Percentiles rank a stretch among this genome's conserved stretches.
phyloP scores from a whole-genome alignment of 2,797 vertebrate genomes.

The Nyctibius grandis region DNA sequence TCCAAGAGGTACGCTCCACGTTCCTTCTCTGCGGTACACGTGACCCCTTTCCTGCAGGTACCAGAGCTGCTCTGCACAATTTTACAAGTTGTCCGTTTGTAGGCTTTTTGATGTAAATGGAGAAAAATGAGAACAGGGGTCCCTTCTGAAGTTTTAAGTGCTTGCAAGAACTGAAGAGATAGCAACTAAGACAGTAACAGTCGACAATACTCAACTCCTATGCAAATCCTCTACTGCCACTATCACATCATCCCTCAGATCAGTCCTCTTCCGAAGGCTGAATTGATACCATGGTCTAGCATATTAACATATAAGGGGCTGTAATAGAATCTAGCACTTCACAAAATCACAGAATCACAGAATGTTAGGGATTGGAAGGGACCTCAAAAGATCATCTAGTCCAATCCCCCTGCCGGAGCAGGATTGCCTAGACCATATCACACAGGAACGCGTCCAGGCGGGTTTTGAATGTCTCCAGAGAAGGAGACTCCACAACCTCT shows the following conservation, averaged over 20 bases:
- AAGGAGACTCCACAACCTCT: too few relatives aligned
- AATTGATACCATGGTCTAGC: background rate
- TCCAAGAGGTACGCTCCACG: fast-evolving
- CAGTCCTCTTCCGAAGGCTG: background rate
- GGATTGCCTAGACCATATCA: too few relatives aligned
- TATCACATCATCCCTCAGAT: background rate
- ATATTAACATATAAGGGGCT: background rate
- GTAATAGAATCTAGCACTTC: background rate
- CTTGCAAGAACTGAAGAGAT: background rate
- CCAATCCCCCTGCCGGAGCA: too few relatives aligned
- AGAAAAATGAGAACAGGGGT: background rate
- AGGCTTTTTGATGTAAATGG: background rate
- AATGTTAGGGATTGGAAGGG: too few relatives aligned
- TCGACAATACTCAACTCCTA: background rate
- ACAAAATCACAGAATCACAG: too few relatives aligned
- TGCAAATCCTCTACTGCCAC: background rate
- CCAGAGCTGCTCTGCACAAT: background rate
- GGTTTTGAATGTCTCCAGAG: too few relatives aligned
- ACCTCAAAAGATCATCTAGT: too few relatives aligned
- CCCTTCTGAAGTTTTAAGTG: background rate
- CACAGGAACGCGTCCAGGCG: too few relatives aligned
- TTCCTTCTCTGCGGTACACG: background rate
- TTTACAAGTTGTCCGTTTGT: background rate
- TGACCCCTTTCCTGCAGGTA: background rate
- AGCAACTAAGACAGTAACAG: background rate